Percentiles rank a stretch among this genome's conserved stretches.
Evolutionary conservation across 2,888 invertebrate genomes (phyloP).

Genomic region (Herminia tarsipennalis): DNA sequence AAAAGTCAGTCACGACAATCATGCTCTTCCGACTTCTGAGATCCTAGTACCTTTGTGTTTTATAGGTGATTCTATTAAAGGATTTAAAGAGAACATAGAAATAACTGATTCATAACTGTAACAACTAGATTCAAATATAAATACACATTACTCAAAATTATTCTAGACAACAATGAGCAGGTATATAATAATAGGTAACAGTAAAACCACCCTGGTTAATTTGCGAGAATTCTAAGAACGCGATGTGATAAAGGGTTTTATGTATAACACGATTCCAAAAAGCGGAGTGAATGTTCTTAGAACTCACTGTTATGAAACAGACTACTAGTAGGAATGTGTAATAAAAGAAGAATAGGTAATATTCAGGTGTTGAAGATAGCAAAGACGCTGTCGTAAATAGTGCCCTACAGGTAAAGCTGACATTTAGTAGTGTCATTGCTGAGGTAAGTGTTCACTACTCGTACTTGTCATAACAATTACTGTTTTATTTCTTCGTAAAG

Average conservation of each 20-base stretch:
- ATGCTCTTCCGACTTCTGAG: conserved; percentile 58
- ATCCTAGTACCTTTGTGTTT: conserved; percentile 49
- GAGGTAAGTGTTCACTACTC: conserved; percentile 17
- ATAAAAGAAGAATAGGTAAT: conserved; percentile 33
- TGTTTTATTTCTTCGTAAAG: conserved; percentile 30
- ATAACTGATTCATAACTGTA: too few species aligned
- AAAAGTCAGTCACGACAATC: conserved; percentile 80
- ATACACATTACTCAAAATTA: neutral
- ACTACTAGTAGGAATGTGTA: too few species aligned
- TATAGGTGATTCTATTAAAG: conserved; percentile 16
- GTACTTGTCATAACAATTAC: conserved; percentile 30
- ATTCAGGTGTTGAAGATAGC: conserved; percentile 27
- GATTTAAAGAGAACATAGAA: too few species aligned
- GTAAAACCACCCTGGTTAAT: too few species aligned
- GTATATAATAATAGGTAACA: too few species aligned
- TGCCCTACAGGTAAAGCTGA: conserved; percentile 33
- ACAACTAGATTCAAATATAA: conserved; percentile 4
- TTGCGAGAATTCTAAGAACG: neutral
- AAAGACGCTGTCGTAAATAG: conserved; percentile 28
- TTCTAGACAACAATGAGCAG: neutral
- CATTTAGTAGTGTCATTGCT: conserved; percentile 24
- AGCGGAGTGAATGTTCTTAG: too few species aligned
- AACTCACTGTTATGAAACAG: too few species aligned
- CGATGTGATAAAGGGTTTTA: too few species aligned
- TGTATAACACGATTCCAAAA: too few species aligned